A percentile compares a stretch with the other conserved stretches of the same genome.
These are phyloP conservation scores for Tachuris rubrigastra DNA, from an alignment of 2,113 vertebrate genomes.

Conservation along the genomic window DNA sequence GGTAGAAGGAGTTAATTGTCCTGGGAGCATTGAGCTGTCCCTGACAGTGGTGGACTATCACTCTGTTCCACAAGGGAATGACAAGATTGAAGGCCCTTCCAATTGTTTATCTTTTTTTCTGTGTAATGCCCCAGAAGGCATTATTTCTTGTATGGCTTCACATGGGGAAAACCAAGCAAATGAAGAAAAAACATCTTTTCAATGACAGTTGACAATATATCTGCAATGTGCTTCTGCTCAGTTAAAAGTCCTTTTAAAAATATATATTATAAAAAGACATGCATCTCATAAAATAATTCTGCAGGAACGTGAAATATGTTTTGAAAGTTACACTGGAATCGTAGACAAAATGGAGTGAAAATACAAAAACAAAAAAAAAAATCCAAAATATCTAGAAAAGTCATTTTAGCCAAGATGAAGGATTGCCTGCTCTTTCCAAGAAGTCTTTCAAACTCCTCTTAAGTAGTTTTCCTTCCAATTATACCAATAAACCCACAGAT, in stretches of 20 bases:
- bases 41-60: neutral
- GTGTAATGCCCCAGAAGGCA: neutral
- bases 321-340: neutral
- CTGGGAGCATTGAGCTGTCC: neutral
- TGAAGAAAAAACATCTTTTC: neutral
- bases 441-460: neutral
- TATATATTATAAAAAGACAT: neutral
- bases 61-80: neutral
- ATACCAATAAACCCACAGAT: neutral
- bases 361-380: neutral
- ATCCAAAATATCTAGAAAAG: neutral
- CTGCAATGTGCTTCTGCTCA: neutral
- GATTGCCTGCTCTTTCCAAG: neutral
- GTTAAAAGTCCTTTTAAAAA: neutral
- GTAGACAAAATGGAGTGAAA: neutral
- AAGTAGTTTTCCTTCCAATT: neutral
- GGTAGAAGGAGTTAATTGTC: neutral
- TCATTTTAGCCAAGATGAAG: neutral
- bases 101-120: neutral
- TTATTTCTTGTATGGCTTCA: slow-evolving; percentile 37
- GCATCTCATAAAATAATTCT: neutral
- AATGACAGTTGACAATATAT: neutral
- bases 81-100: slow-evolving; percentile 38
- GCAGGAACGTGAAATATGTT: neutral
- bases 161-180: neutral